phyloP scores from a whole-genome alignment of 1,140 invertebrate species.

The Hylaeus anthracinus region DNA sequence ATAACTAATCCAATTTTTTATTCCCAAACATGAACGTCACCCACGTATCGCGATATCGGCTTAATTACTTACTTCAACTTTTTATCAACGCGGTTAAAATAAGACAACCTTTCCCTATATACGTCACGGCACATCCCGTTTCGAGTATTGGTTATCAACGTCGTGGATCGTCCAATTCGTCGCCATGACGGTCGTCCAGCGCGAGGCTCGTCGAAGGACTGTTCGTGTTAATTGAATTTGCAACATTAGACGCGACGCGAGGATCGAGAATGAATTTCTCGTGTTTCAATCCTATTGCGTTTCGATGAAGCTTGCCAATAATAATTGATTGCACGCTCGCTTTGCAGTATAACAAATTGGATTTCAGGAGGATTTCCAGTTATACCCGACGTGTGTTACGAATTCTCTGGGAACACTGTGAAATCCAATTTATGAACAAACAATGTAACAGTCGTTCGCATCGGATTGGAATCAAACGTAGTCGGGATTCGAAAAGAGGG shows the following conservation, averaged over 20 bases:
- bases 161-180: neutral
- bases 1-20: too few species aligned
- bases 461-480: neutral
- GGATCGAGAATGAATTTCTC: neutral
- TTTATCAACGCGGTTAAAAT: too few species aligned
- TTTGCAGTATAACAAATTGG: neutral
- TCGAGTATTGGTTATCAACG: neutral
- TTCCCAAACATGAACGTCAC: too few species aligned
- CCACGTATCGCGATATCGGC: too few species aligned
- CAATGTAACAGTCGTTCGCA: conserved; percentile 15
- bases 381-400: neutral
- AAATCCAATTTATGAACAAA: conserved; percentile 27
- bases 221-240: conserved; percentile 11
- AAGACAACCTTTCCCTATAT: neutral
- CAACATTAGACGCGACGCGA: neutral
- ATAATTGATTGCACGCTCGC: neutral
- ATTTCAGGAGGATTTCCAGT: conserved; percentile 2
- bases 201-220: neutral
- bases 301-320: neutral
- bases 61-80: too few species aligned
- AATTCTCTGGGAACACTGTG: neutral
- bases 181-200: neutral
- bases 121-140: neutral
- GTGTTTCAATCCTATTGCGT: neutral
- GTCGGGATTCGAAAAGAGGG: neutral